phyloP scores from a whole-genome alignment of 2,888 invertebrate species.

The Cacoxenus indagator region DNA sequence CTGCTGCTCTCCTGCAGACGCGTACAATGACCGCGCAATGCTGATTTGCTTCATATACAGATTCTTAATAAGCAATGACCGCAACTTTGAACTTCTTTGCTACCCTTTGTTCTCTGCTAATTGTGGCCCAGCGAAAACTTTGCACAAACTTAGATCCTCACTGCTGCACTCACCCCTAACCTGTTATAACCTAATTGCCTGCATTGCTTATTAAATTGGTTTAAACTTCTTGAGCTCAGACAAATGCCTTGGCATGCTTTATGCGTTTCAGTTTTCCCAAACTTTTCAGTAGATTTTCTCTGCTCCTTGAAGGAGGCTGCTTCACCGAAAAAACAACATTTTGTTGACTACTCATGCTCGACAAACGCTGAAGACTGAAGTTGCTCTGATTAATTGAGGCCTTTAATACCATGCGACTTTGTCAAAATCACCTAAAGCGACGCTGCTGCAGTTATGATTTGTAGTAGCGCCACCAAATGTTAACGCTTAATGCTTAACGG shows the following conservation, averaged over 20 bases:
- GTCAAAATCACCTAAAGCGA: no score
- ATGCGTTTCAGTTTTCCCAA: not conserved
- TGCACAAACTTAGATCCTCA: not conserved
- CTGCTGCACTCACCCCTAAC: not conserved
- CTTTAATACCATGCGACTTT: not conserved
- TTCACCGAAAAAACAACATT: not conserved
- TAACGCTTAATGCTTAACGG: no score
- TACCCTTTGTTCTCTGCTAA: no score
- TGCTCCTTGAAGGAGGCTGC: not conserved
- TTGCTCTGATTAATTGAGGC: slow-evolving; percentile 15
- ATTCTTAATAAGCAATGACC: no score
- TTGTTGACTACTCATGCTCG: not conserved
- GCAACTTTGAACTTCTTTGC: no score
- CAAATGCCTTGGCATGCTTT: not conserved
- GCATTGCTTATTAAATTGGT: not conserved
- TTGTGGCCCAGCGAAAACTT: not conserved
- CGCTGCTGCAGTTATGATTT: not conserved
- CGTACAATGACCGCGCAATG: no score
- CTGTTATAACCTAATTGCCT: not conserved
- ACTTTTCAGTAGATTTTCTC: not conserved
- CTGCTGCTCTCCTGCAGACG: no score
- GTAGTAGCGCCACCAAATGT: no score
- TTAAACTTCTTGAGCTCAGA: not conserved
- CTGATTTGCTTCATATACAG: no score
- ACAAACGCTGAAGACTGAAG: not conserved